phyloP scores from a whole-genome alignment of 2,797 vertebrate species.

The Clarias pachynema region DNA sequence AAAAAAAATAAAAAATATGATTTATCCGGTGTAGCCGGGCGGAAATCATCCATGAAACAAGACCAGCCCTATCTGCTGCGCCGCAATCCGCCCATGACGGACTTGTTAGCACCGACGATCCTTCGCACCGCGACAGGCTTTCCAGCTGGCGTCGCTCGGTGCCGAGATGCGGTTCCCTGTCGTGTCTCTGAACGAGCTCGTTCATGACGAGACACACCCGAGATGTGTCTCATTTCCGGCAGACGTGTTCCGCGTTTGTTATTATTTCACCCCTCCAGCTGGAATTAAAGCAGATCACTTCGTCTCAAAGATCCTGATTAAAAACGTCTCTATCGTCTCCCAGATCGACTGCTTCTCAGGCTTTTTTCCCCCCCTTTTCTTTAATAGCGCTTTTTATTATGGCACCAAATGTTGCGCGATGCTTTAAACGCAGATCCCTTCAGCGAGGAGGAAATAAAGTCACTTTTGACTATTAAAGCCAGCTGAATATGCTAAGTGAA shows the following conservation, averaged over 20 bases:
- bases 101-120: constrained; percentile 34
- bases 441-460: background rate
- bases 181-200: background rate
- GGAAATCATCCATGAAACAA: constrained; percentile 65
- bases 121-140: background rate
- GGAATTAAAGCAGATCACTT: constrained; percentile 7
- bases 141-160: constrained; percentile 32
- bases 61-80: constrained; percentile 62
- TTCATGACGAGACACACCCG: background rate
- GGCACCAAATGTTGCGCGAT: background rate
- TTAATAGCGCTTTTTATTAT: background rate
- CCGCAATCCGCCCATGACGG: constrained; percentile 54
- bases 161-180: constrained; percentile 12
- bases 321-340: constrained; percentile 1
- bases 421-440: background rate
- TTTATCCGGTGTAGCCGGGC: constrained; percentile 62
- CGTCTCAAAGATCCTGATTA: background rate
- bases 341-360: background rate
- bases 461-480: constrained; percentile 3
- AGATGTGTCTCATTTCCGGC: background rate
- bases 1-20: constrained; percentile 36
- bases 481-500: constrained; percentile 10
- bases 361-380: background rate
- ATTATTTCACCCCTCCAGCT: constrained; percentile 2
- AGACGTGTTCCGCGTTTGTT: background rate